phyloP scores from a whole-genome alignment of 2,888 invertebrate species.

The Orthosia cruda region DNA sequence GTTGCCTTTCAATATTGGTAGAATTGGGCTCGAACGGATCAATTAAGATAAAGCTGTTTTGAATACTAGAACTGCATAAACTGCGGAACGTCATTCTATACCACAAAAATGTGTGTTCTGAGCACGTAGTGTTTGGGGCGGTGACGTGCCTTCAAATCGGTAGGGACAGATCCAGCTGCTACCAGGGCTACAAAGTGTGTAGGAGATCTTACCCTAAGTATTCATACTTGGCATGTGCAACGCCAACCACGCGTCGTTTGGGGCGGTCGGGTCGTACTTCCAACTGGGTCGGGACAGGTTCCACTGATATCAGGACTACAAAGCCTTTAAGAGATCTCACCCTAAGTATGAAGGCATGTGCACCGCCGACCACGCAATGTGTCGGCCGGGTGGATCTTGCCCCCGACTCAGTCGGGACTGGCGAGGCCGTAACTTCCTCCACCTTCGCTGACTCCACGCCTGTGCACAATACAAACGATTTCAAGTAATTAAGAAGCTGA shows the following conservation, averaged over 20 bases:
- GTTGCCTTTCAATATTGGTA: no score
- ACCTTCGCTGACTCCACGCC: slow-evolving; percentile 77
- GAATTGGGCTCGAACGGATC: not conserved
- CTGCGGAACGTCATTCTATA: not conserved
- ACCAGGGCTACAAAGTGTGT: not conserved
- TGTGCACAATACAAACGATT: slow-evolving; percentile 50
- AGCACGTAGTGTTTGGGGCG: slow-evolving; percentile 72
- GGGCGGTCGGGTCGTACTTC: not conserved
- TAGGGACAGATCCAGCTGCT: slow-evolving; percentile 12
- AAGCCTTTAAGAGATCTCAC: slow-evolving; percentile 65
- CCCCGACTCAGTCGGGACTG: slow-evolving; percentile 66
- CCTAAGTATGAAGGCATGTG: slow-evolving; percentile 88
- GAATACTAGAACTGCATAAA: not conserved
- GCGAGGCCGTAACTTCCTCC: slow-evolving; percentile 67
- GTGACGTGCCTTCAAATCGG: slow-evolving; percentile 50
- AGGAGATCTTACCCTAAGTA: slow-evolving; percentile 76
- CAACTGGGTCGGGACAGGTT: not conserved
- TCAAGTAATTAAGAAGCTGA: not conserved
- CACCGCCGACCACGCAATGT: slow-evolving; percentile 87
- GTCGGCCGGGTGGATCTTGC: slow-evolving; percentile 53
- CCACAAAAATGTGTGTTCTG: no score
- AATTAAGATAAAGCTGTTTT: not conserved
- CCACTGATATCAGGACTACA: slow-evolving; percentile 11
- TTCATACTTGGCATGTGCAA: slow-evolving; percentile 87
- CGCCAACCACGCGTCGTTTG: slow-evolving; percentile 78